These are phyloP conservation scores for Kryptolebias marmoratus DNA, from an alignment of 2,113 vertebrate species.

Conservation along the genomic window DNA sequence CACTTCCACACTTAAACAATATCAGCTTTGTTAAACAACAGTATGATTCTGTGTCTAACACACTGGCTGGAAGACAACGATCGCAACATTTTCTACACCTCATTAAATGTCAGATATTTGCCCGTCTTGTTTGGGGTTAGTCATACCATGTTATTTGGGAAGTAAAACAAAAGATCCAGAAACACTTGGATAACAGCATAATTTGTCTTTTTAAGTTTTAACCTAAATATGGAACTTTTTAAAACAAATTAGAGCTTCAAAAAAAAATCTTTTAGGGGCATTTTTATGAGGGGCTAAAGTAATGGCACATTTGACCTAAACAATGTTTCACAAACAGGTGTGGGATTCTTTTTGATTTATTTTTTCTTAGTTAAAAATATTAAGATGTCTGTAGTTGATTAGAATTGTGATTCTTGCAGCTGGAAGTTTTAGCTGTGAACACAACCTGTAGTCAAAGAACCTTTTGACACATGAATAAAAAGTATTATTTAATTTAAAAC, in stretches of 20 bases:
- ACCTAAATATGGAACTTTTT: neutral
- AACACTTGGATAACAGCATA: neutral
- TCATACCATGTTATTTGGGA: slow-evolving; percentile 23
- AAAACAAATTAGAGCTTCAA: neutral
- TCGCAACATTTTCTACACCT: slow-evolving; percentile 2
- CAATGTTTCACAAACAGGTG: neutral
- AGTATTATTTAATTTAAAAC: neutral
- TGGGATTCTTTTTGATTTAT: too few relatives aligned
- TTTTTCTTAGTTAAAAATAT: too few relatives aligned
- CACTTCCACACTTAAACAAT: slow-evolving; percentile 50
- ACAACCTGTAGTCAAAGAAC: too few relatives aligned
- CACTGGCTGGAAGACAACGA: neutral
- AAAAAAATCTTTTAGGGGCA: too few relatives aligned
- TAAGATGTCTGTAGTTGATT: neutral
- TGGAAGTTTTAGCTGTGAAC: neutral
- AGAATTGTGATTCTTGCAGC: neutral
- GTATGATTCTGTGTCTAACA: slow-evolving; percentile 19
- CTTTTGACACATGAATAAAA: neutral
- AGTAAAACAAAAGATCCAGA: neutral
- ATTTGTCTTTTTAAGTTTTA: neutral
- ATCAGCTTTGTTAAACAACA: slow-evolving; percentile 33
- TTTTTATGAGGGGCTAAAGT: too few relatives aligned
- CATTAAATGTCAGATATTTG: slow-evolving; percentile 15
- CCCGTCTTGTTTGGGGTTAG: slow-evolving; percentile 6
- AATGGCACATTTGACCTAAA: too few relatives aligned